A percentile compares a stretch with the other conserved stretches of the same genome.
Evolutionary conservation across 2,888 invertebrate genomes (phyloP).

Genomic region (Hesperia comma): DNA sequence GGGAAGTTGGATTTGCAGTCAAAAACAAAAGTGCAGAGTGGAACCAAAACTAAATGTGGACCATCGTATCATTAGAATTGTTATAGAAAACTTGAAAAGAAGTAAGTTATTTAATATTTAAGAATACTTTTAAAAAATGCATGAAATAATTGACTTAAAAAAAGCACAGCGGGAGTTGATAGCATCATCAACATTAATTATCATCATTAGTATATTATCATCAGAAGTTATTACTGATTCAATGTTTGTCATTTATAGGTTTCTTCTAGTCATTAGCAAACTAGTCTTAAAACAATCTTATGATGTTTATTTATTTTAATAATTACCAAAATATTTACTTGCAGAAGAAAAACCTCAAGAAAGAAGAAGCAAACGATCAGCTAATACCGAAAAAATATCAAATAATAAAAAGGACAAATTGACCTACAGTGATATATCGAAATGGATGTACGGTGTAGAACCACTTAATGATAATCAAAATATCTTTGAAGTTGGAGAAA

Average conservation of each 20-base stretch:
- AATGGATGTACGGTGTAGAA: conserved; percentile 53
- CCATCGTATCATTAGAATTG: conserved; percentile 51
- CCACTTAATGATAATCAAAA: conserved; percentile 33
- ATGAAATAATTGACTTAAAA: too few relatives aligned
- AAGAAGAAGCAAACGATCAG: conserved; percentile 48
- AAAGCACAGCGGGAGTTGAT: too few relatives aligned
- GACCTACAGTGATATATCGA: conserved; percentile 46
- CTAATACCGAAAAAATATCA: conserved; percentile 12
- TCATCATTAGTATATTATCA: too few relatives aligned
- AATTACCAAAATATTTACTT: neutral
- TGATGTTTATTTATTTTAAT: neutral
- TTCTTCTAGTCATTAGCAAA: too few relatives aligned
- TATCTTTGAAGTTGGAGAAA: conserved; percentile 21
- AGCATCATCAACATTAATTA: too few relatives aligned
- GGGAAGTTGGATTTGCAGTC: conserved; percentile 58
- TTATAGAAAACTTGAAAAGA: conserved; percentile 51
- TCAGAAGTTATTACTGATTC: too few relatives aligned
- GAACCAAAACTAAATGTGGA: conserved; percentile 47
- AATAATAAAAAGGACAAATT: conserved; percentile 34
- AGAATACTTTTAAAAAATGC: too few relatives aligned
- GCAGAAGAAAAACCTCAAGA: conserved; percentile 40
- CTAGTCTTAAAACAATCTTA: too few relatives aligned
- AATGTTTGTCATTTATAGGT: too few relatives aligned
- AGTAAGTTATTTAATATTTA: conserved; percentile 43
- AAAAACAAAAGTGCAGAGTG: conserved; percentile 46